Percentiles rank a stretch among this genome's conserved stretches.
These are phyloP conservation scores for Morpho deidamia DNA, from an alignment of 2,888 invertebrate species.

Conservation along the genomic window DNA sequence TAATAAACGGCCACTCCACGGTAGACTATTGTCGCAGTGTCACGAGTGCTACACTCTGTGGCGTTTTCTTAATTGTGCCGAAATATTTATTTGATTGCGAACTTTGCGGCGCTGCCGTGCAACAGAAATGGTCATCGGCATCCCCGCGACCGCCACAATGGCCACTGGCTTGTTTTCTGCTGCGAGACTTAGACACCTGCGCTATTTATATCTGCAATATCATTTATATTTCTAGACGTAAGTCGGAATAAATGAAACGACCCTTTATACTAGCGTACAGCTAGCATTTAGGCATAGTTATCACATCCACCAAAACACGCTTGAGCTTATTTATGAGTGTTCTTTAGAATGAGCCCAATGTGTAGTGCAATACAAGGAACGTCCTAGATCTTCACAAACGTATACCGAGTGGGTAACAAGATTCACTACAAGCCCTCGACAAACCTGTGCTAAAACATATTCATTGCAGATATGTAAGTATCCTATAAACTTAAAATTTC, in stretches of 20 bases:
- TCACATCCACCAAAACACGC: no score
- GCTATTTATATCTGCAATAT: conserved; percentile 19
- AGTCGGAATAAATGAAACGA: not conserved
- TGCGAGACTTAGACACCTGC: conserved; percentile 37
- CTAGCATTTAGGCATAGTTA: no score
- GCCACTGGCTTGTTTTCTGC: conserved; percentile 42
- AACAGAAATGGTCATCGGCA: conserved; percentile 77
- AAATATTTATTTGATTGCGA: conserved; percentile 79
- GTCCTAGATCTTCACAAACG: no score
- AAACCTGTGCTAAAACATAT: no score
- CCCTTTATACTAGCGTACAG: not conserved
- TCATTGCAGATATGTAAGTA: no score
- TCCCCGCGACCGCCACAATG: conserved; percentile 59
- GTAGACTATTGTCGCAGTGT: conserved; percentile 53
- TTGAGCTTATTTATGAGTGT: no score
- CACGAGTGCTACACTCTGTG: conserved; percentile 75
- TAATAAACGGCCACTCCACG: conserved; percentile 45
- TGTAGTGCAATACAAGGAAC: no score
- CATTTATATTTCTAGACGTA: not conserved
- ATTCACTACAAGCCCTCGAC: no score
- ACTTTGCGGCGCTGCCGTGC: conserved; percentile 68
- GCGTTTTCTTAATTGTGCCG: conserved; percentile 79
- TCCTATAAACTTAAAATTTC: no score
- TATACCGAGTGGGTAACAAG: no score
- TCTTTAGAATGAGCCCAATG: no score